phyloP scores from a whole-genome alignment of 2,113 vertebrate species.

The Phrynosoma blainvillii region DNA sequence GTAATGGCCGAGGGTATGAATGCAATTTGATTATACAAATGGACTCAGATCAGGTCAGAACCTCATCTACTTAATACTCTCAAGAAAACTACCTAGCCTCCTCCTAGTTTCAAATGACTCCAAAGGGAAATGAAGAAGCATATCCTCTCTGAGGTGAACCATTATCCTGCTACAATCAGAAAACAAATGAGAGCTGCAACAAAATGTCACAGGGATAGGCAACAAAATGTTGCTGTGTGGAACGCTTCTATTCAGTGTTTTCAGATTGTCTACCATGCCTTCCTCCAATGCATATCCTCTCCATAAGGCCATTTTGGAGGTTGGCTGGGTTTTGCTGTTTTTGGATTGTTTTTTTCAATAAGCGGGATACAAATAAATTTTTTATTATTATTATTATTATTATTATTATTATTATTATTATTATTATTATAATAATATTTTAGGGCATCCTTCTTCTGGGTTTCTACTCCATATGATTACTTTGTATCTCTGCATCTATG shows the following conservation, averaged over 20 bases:
- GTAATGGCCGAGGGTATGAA: not conserved
- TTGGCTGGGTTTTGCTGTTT: no score
- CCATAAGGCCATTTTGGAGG: no score
- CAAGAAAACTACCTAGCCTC: not conserved
- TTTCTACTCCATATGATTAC: no score
- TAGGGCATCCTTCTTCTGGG: no score
- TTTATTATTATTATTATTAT: no score
- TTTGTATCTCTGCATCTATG: no score
- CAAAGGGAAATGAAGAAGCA: not conserved
- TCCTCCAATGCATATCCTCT: no score
- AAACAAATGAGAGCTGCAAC: not conserved
- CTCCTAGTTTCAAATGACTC: rapidly evolving
- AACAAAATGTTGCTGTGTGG: not conserved
- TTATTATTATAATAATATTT: no score
- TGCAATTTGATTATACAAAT: slow-evolving; percentile 19
- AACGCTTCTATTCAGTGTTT: not conserved
- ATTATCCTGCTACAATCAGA: not conserved
- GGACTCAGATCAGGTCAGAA: not conserved
- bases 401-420: no score
- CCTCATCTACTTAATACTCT: not conserved
- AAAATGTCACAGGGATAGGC: not conserved
- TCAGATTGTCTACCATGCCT: not conserved
- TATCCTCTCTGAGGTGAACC: not conserved
- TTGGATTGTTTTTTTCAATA: no score
- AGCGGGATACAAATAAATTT: no score